These are phyloP conservation scores for Chymomyza amoena DNA, from an alignment of 2,888 invertebrate genomes.

Conservation along the genomic window DNA sequence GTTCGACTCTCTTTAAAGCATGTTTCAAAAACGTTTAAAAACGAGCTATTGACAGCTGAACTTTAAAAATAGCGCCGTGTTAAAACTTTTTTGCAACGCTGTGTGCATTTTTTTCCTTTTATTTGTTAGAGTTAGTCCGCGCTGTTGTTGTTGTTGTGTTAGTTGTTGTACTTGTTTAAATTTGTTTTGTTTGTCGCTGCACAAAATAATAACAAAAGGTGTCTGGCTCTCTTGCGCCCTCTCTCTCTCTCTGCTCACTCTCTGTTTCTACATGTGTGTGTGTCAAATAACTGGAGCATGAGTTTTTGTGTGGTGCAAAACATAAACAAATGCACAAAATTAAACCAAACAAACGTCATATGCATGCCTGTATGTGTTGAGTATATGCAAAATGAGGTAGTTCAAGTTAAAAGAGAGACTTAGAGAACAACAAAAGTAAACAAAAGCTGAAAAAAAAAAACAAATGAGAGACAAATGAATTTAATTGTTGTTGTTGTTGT, in stretches of 20 bases:
- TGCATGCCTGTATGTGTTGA: no score
- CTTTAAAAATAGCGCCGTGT: no score
- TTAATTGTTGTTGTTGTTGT: conserved; percentile 23
- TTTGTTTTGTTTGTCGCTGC: neutral
- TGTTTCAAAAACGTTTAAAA: no score
- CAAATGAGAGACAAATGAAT: conserved; percentile 22
- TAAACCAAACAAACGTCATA: neutral
- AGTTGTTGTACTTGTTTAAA: neutral
- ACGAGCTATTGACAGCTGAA: no score
- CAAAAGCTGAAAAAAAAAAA: conserved; percentile 10
- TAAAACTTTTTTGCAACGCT: no score
- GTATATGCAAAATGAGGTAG: neutral
- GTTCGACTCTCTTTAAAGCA: no score
- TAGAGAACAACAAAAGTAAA: conserved; percentile 14
- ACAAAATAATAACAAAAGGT: neutral
- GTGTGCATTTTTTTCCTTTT: neutral
- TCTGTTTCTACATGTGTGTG: no score
- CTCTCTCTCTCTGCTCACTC: no score
- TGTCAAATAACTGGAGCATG: conserved; percentile 1
- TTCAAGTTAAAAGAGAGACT: neutral
- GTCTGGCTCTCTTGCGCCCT: no score
- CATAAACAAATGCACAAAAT: conserved; percentile 1
- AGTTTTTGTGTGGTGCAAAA: neutral
- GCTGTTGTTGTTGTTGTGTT: neutral
- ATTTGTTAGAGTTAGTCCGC: no score